Conservation (phyloP, 2,888 invertebrate species). For the Helobdella robusta region DNA sequence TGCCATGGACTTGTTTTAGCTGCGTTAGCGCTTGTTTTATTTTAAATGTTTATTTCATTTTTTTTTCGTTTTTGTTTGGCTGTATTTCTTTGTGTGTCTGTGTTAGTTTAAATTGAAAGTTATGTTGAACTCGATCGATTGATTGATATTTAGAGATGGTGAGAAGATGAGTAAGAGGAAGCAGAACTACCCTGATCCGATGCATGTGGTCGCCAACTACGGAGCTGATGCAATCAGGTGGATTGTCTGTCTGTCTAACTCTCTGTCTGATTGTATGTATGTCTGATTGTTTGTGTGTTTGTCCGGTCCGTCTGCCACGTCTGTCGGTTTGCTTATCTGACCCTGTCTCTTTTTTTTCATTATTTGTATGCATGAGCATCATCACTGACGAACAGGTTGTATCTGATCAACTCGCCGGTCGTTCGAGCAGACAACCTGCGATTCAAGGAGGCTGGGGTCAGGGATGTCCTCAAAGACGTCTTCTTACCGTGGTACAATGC, state of each 20-base stretch:
- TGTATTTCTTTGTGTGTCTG: background rate
- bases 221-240: conserved; percentile 87
- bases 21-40: conserved; percentile 39
- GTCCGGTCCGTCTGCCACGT: too few species aligned
- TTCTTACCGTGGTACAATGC: conserved; percentile 82
- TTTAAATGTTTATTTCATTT: background rate
- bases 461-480: conserved; percentile 90
- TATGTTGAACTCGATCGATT: background rate
- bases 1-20: conserved; percentile 90
- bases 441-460: conserved; percentile 93
- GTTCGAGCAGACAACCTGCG: conserved; percentile 89
- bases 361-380: conserved; percentile 5
- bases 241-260: background rate
- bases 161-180: conserved; percentile 99
- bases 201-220: conserved; percentile 73
- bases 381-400: conserved; percentile 55
- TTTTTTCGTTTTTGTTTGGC: background rate
- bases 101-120: background rate
- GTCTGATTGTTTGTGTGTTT: background rate
- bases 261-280: conserved; percentile 8
- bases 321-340: too few species aligned
- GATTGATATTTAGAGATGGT: conserved; percentile 62
- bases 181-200: conserved; percentile 95
- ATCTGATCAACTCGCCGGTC: conserved; percentile 93
- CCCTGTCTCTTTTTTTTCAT: background rate